Percentiles rank a stretch among this genome's conserved stretches.
Conservation (phyloP, 1,140 invertebrate genomes). For the Brachionus sp. region DNA sequence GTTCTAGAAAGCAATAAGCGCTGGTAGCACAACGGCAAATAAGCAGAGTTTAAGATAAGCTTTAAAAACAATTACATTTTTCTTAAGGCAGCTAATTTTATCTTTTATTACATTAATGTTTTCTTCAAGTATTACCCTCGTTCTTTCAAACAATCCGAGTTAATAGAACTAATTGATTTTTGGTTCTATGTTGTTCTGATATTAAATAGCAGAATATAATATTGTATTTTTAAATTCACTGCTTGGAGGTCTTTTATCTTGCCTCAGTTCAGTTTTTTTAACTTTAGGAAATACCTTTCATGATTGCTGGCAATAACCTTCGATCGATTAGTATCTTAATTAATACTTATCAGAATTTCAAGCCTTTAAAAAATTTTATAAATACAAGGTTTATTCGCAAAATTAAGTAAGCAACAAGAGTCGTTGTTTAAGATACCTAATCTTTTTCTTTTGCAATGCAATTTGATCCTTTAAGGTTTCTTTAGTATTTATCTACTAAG, state of each 20-base stretch:
- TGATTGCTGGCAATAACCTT: neutral
- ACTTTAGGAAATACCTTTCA: neutral
- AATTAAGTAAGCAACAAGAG: too few species aligned
- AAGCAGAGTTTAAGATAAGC: neutral
- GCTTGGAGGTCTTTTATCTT: neutral
- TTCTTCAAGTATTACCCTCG: neutral
- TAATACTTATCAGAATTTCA: neutral
- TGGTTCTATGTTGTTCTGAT: neutral
- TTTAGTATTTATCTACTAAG: neutral
- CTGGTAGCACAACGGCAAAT: neutral
- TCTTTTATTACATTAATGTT: neutral
- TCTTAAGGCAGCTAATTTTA: neutral
- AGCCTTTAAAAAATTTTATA: neutral
- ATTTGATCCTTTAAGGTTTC: neutral
- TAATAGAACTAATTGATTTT: neutral
- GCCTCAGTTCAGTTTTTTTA: neutral
- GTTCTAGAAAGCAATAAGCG: neutral
- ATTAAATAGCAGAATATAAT: neutral
- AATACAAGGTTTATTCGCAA: neutral
- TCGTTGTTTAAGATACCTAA: too few species aligned
- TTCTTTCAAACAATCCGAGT: neutral
- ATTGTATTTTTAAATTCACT: neutral
- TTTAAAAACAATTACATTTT: too few species aligned
- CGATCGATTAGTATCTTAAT: neutral
- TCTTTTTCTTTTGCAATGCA: too few species aligned